Percentiles rank a stretch among this genome's conserved stretches.
phyloP scores from a whole-genome alignment of 2,113 vertebrate species.

The Phylloscopus whistleri region DNA sequence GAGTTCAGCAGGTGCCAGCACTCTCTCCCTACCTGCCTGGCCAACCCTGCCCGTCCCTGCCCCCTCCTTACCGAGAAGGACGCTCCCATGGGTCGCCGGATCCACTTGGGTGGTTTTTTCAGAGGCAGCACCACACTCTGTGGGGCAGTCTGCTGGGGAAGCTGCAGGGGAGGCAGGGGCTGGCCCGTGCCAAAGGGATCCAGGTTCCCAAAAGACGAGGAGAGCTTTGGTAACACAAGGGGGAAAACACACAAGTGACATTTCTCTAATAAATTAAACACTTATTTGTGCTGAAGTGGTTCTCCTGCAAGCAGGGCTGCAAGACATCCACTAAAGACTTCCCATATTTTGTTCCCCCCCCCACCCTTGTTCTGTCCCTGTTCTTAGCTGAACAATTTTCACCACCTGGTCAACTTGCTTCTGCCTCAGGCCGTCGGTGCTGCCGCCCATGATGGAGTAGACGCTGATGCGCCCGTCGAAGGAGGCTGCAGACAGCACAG shows the following conservation, averaged over 20 bases:
- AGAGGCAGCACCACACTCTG: slow-evolving; percentile 78
- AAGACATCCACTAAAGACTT: neutral
- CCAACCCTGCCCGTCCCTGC: neutral
- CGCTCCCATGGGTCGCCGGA: slow-evolving; percentile 88
- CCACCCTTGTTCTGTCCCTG: neutral
- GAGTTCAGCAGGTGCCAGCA: neutral
- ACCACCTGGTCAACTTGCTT: slow-evolving; percentile 83
- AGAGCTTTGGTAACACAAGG: slow-evolving; percentile 76
- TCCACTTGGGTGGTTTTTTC: slow-evolving; percentile 96
- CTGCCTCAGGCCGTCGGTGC: slow-evolving; percentile 78
- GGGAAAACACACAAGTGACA: accelerated
- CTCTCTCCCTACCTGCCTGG: neutral
- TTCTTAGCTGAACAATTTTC: neutral
- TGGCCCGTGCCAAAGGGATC: slow-evolving; percentile 94
- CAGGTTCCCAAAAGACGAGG: slow-evolving; percentile 89
- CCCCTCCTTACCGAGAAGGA: slow-evolving; percentile 86
- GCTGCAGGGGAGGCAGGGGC: slow-evolving; percentile 85
- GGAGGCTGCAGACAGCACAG: slow-evolving; percentile 89
- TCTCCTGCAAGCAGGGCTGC: neutral
- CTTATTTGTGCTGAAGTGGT: accelerated
- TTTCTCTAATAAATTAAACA: neutral
- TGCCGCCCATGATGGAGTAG: slow-evolving; percentile 96
- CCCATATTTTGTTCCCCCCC: neutral
- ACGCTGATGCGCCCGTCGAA: slow-evolving; percentile 90
- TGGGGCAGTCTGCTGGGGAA: slow-evolving; percentile 77